These are phyloP conservation scores for Lytechinus variegatus DNA, from an alignment of 35 echinoderm and acorn worm genomes.

Conservation along the genomic window DNA sequence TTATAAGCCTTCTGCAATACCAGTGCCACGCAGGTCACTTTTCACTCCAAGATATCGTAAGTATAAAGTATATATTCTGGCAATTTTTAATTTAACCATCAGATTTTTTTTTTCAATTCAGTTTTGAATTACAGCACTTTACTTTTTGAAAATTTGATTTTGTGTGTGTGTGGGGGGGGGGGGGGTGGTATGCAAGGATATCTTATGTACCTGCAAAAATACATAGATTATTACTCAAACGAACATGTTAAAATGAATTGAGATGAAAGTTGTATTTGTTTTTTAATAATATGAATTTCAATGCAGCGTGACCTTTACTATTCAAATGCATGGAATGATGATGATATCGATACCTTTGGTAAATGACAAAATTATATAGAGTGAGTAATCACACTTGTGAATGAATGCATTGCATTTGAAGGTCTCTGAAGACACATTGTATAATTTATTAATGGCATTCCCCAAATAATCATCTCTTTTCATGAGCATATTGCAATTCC, in stretches of 20 bases:
- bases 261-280: background rate
- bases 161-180: too few relatives aligned
- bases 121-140: background rate
- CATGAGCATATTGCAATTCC: background rate
- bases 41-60: conserved; percentile 46
- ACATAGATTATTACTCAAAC: background rate
- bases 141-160: too few relatives aligned
- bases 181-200: background rate
- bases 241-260: background rate
- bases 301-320: background rate
- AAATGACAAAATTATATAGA: background rate
- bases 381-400: background rate
- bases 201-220: background rate
- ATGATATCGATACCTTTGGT: background rate
- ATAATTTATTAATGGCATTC: background rate
- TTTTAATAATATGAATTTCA: background rate
- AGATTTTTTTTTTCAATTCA: background rate
- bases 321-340: background rate
- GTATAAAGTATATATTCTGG: background rate
- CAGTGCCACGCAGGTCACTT: background rate
- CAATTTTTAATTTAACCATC: background rate
- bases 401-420: background rate
- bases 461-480: background rate
- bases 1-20: background rate
- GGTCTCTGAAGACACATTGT: background rate